These are phyloP conservation scores for Mus spicilegus DNA, from an alignment of 2,113 vertebrate species.

Conservation along the genomic window DNA sequence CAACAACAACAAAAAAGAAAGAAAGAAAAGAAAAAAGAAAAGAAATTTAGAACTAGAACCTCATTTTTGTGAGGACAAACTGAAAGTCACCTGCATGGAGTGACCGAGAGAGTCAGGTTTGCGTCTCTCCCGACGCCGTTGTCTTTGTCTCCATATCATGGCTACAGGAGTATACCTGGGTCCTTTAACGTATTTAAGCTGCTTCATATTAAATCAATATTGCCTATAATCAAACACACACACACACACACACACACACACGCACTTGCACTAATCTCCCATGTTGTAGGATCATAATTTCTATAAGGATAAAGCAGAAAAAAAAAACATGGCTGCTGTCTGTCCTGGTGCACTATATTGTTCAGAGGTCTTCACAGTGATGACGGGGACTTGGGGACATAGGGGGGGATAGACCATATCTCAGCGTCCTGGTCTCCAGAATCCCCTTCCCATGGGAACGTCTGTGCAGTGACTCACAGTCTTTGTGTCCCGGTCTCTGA, in stretches of 20 bases:
- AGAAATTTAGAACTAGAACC: not conserved
- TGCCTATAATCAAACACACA: not conserved
- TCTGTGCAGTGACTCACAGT: not conserved
- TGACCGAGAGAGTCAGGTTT: not conserved
- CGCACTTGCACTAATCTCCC: not conserved
- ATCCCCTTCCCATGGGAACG: not conserved
- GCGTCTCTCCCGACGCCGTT: not conserved
- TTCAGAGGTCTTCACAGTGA: conserved; percentile 20
- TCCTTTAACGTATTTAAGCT: not conserved
- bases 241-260: not conserved
- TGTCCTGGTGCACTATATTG: not conserved
- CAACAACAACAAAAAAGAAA: no score
- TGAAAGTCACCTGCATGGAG: not conserved
- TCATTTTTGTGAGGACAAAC: not conserved
- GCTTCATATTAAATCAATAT: not conserved
- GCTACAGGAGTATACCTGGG: not conserved
- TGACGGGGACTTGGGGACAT: not conserved
- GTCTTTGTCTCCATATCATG: not conserved
- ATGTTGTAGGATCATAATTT: not conserved
- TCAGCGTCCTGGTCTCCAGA: no score
- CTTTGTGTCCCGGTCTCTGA: not conserved
- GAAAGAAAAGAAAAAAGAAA: not conserved
- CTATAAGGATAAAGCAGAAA: not conserved
- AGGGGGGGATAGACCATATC: not conserved
- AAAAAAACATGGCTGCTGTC: not conserved